These are phyloP conservation scores for Hirundo rustica DNA, from an alignment of 2,797 vertebrate species.

Conservation along the genomic window DNA sequence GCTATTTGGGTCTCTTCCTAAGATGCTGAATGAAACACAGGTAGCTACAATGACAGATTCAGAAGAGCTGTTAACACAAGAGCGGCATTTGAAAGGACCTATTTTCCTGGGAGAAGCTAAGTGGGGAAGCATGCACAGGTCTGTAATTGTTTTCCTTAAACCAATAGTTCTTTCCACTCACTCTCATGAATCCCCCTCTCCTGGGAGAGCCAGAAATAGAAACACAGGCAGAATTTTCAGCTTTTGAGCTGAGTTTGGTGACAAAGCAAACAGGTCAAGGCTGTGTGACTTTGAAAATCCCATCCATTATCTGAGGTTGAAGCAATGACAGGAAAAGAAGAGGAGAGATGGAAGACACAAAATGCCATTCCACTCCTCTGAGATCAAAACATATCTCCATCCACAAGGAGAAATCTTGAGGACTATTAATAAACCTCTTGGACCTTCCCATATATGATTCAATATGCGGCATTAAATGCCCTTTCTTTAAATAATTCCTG, in stretches of 20 bases:
- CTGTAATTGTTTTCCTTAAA: conserved; percentile 38
- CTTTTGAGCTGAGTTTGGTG: background rate
- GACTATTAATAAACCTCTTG: background rate
- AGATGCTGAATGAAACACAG: conserved; percentile 2
- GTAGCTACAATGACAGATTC: background rate
- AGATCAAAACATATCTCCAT: background rate
- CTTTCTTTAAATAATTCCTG: background rate
- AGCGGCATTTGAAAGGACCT: conserved; percentile 32
- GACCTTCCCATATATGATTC: background rate
- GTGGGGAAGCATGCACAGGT: background rate
- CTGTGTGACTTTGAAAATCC: conserved; percentile 4
- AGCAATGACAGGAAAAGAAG: background rate
- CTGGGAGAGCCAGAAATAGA: background rate
- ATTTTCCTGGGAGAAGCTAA: conserved; percentile 7
- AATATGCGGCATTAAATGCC: background rate
- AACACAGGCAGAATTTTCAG: background rate
- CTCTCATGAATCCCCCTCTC: background rate
- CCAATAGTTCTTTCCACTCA: background rate
- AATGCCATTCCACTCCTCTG: background rate
- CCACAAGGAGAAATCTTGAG: background rate
- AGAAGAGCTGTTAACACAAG: conserved; percentile 48
- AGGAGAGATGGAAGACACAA: background rate
- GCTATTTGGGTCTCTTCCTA: background rate
- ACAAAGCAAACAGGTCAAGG: conserved; percentile 32
- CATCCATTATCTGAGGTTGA: background rate